Percentiles rank a stretch among this genome's conserved stretches.
Evolutionary conservation across 2,113 vertebrate genomes (phyloP).

Genomic region (Corvus cornix): DNA sequence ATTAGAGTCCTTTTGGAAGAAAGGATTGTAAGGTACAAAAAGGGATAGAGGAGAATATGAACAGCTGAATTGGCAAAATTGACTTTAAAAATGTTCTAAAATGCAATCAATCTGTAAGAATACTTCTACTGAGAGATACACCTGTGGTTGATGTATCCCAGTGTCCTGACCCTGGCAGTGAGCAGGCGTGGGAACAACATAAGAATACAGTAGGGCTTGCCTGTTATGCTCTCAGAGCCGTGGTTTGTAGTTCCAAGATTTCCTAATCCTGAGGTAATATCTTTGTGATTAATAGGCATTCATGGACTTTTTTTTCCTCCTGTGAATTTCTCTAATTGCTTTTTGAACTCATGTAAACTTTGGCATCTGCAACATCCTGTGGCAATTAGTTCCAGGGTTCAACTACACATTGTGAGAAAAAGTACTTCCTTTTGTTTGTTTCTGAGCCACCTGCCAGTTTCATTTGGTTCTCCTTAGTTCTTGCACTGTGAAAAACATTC

Average conservation of each 20-base stretch:
- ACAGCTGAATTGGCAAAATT: background rate
- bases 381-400: constrained; percentile 62
- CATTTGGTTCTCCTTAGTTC: constrained; percentile 23
- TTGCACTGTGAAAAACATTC: constrained; percentile 18
- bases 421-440: constrained; percentile 59
- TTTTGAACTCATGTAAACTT: constrained; percentile 59
- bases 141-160: background rate
- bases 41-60: background rate
- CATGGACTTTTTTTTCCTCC: background rate
- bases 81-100: background rate
- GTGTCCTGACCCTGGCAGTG: background rate
- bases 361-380: constrained; percentile 60
- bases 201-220: background rate
- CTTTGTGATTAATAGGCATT: constrained; percentile 45
- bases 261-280: constrained; percentile 28
- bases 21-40: background rate
- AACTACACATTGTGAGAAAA: constrained; percentile 50
- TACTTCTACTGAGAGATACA: background rate
- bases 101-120: background rate
- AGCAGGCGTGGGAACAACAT: background rate
- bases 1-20: background rate
- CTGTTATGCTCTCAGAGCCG: background rate
- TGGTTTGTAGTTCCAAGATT: background rate
- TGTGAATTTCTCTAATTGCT: constrained; percentile 51
- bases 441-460: constrained; percentile 56